Evolutionary conservation across 92 coral and sea anemone species (phyloP), one percentile per base, ranked within the genome.

Genomic region (Scolanthus callimorphus): DNA sequence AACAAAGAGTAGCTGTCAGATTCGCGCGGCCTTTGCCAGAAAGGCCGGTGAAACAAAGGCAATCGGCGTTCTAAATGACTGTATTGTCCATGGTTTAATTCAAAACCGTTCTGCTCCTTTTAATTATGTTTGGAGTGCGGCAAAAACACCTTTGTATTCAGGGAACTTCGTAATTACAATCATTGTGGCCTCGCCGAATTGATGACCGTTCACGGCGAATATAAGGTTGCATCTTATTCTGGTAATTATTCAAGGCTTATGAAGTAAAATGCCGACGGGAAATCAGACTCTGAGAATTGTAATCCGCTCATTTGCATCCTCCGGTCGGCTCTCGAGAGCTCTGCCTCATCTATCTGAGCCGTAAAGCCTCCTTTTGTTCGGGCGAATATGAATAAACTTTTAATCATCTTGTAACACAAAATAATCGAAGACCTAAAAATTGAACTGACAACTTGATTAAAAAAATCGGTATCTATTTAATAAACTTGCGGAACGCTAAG

Each of bases 71-170:
- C 78, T 82, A 83, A 86, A 83, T 83, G 90, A 73, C 69, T 82
- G 71, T 73, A 77, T 86, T 86, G 95, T 86, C 55, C 85, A 50
- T 34, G 85, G 52, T 82, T 82, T 82, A 82, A 86, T 86, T 82
- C 90, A 77, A 82, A 71, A 71, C 62, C 70, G 31, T 60, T 73
- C 70, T 56, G 89, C 89, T 77, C 86, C 95, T 82, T 68, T 78
- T 86, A 76, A 86, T 77, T 86, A 77, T 67, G 77, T 39, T 46
- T 41, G 46, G 47, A 39, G 75, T 43, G 74, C 79, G 80, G 85
- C 76, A 43, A 57, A 43, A 71, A 56, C 68, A 71, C 78, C 69
- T 82, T 86, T 79, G 80, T 85, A 47, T 51, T 56, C 61, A 60
- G 57, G 49, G 30, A 25, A 50, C 52, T 63, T 78, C 76, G 73